Evolutionary conservation across 2,888 invertebrate species (phyloP).

Genomic region (Nebria salina): DNA sequence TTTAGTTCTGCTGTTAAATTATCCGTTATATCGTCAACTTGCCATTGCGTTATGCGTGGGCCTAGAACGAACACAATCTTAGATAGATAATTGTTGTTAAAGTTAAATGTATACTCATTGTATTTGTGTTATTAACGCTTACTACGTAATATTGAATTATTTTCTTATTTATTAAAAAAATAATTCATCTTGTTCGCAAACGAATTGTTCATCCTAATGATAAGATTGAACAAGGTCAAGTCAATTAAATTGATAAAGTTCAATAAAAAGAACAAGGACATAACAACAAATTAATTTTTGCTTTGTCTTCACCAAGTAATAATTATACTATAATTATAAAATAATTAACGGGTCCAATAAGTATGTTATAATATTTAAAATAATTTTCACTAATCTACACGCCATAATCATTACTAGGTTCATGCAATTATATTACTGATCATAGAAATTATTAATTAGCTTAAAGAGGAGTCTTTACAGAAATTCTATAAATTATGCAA

Average conservation of each 20-base stretch:
- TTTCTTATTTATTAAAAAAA: background rate
- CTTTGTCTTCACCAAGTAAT: background rate
- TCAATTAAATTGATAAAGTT: conserved; percentile 40
- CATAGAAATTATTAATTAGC: too few species aligned
- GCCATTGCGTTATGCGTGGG: conserved; percentile 62
- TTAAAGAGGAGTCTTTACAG: too few species aligned
- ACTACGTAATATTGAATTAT: background rate
- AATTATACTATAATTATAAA: too few species aligned
- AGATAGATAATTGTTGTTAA: background rate
- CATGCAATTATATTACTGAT: too few species aligned
- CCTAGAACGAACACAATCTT: conserved; percentile 53
- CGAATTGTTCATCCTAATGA: conserved; percentile 2
- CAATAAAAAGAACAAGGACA: conserved; percentile 32
- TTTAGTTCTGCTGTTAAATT: conserved; percentile 77
- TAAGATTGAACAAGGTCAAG: conserved; percentile 39
- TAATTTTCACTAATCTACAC: too few species aligned
- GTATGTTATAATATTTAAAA: too few species aligned
- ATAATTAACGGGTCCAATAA: too few species aligned
- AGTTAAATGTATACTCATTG: background rate
- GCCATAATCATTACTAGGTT: too few species aligned
- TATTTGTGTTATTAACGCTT: background rate
- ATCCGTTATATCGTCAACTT: conserved; percentile 72
- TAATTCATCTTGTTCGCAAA: background rate
- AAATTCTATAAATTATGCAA: too few species aligned
- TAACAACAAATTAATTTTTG: background rate